phyloP scores from a whole-genome alignment of 2,797 vertebrate species.

The Benthosema pterotum region DNA sequence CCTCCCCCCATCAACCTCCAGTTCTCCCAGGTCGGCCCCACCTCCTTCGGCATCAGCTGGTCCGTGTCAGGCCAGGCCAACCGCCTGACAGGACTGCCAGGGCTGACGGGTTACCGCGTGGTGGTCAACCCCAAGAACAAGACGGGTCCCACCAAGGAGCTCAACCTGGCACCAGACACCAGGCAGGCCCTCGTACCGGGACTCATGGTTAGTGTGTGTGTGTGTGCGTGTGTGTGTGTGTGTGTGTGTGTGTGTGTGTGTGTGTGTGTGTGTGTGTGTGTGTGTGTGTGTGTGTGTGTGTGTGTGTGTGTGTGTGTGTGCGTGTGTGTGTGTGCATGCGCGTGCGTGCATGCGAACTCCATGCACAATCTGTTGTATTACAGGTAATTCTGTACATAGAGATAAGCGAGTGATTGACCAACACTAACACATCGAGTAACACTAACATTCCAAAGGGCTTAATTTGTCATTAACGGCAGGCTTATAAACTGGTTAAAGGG shows the following conservation, averaged over 20 bases:
- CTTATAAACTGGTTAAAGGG: no score
- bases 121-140: conserved; percentile 92
- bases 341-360: no score
- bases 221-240: neutral
- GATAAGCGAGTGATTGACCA: no score
- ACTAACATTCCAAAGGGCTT: no score
- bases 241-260: conserved; percentile 6
- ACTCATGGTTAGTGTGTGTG: conserved; percentile 86
- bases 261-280: neutral
- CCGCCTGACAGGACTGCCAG: conserved; percentile 79
- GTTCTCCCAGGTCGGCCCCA: conserved; percentile 88
- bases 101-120: conserved; percentile 92
- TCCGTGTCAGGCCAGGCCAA: conserved; percentile 81
- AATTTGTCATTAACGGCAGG: no score
- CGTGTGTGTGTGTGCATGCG: no score
- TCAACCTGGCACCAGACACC: conserved; percentile 89
- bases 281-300: no score
- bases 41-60: conserved; percentile 88
- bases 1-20: conserved; percentile 88
- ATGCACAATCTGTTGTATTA: no score
- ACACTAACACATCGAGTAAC: no score
- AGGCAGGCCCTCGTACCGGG: conserved; percentile 87
- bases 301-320: no score
- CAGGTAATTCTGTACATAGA: no score
- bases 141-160: conserved; percentile 88